Conservation (phyloP, 2,797 vertebrate species). For the Fundulus diaphanus region DNA sequence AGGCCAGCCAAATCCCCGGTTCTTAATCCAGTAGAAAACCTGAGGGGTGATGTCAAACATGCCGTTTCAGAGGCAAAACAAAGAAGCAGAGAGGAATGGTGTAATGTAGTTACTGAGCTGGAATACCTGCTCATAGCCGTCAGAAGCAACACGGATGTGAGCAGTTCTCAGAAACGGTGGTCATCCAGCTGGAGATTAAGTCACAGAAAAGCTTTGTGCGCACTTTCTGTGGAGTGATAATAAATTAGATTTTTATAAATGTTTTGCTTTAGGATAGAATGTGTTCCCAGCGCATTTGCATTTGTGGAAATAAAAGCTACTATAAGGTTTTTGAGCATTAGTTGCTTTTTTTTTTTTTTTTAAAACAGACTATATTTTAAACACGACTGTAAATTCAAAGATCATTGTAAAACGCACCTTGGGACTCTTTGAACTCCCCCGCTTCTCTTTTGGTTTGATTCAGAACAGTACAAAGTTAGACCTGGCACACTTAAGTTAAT, state of each 20-base stretch:
- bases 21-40: no score
- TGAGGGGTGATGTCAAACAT: no score
- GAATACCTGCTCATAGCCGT: background rate
- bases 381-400: background rate
- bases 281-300: background rate
- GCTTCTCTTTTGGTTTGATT: background rate
- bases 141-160: background rate
- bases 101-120: background rate
- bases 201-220: background rate
- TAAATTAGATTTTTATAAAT: background rate
- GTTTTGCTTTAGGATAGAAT: background rate
- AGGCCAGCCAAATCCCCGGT: background rate
- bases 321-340: background rate
- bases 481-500: background rate
- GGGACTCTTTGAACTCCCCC: background rate
- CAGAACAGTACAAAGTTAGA: background rate
- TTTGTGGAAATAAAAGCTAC: background rate
- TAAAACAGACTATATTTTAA: background rate
- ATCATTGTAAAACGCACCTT: background rate
- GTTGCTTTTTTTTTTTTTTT: background rate
- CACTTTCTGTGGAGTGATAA: background rate
- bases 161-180: no score
- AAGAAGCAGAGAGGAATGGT: background rate
- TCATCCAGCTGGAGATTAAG: no score
- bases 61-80: no score